Evolutionary conservation across 2,113 vertebrate genomes (phyloP).

Genomic region (Aplodontia rufa): DNA sequence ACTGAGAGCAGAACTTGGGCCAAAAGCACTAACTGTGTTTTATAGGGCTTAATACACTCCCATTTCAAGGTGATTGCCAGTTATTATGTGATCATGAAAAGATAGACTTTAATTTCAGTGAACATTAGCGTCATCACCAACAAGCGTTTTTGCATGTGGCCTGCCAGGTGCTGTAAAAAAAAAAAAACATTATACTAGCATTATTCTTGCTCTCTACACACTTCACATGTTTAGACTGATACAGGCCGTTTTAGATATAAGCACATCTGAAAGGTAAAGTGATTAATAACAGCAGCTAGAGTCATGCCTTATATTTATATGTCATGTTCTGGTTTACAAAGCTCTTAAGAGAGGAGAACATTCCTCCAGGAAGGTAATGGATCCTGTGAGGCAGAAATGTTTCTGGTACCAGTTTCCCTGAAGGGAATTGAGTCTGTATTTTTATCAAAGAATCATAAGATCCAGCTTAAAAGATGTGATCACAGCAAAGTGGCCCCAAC

Average conservation of each 20-base stretch:
- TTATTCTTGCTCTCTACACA: not conserved
- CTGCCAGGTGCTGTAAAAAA: constrained; percentile 69
- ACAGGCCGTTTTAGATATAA: constrained; percentile 19
- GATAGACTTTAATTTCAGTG: constrained; percentile 74
- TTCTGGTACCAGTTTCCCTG: constrained; percentile 52
- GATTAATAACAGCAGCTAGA: constrained; percentile 50
- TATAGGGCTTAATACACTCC: constrained; percentile 67
- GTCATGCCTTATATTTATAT: constrained; percentile 43
- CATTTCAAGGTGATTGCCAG: constrained; percentile 77
- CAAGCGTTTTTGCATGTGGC: constrained; percentile 53
- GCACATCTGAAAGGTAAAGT: constrained; percentile 44
- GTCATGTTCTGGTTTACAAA: constrained; percentile 47
- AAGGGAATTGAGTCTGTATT: constrained; percentile 35
- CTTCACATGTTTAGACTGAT: not conserved
- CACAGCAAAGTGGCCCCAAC: constrained; percentile 35
- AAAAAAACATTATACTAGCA: constrained; percentile 51
- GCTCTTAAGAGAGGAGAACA: constrained; percentile 46
- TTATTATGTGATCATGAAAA: constrained; percentile 75
- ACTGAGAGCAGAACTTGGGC: constrained; percentile 61
- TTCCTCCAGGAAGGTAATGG: constrained; percentile 44
- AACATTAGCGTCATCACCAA: constrained; percentile 61
- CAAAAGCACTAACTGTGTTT: constrained; percentile 67
- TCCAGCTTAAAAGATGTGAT: constrained; percentile 57
- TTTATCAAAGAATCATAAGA: constrained; percentile 53
- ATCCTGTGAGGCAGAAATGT: constrained; percentile 49